Evolutionary conservation across 2,797 vertebrate species (phyloP).

Genomic region (Brachyrhaphis roseni): DNA sequence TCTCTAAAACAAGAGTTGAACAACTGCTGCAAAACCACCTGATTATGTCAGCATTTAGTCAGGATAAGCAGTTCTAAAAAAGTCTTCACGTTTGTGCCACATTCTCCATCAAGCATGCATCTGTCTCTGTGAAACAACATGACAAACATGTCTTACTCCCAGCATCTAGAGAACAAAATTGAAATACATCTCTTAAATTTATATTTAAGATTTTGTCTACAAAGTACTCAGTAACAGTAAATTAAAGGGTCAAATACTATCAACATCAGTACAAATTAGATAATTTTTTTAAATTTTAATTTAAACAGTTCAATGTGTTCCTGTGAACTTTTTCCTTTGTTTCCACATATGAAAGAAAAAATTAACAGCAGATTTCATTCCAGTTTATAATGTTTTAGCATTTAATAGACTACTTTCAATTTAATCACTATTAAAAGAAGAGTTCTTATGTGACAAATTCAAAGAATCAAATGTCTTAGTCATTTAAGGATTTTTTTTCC

Average conservation of each 20-base stretch:
- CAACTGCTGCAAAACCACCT: constrained; percentile 57
- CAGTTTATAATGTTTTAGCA: background rate
- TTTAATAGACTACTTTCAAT: background rate
- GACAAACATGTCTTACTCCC: background rate
- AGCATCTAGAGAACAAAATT: background rate
- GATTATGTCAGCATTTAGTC: constrained; percentile 23
- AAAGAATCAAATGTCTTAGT: background rate
- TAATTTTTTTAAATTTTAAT: background rate
- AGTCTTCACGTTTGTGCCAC: background rate
- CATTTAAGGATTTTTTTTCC: background rate
- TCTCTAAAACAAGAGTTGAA: constrained; percentile 52
- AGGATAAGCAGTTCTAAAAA: background rate
- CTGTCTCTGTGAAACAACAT: background rate
- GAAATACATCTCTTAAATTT: background rate
- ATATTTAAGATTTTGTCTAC: background rate
- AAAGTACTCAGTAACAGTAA: background rate
- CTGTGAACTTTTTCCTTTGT: background rate
- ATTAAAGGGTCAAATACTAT: background rate
- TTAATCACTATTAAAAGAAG: background rate
- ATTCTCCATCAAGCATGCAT: background rate
- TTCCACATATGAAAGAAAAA: background rate
- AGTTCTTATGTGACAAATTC: background rate
- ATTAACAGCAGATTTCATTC: background rate
- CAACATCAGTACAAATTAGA: background rate
- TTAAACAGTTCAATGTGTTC: background rate